These are phyloP conservation scores for Morone saxatilis DNA, from an alignment of 2,113 vertebrate species.

Conservation along the genomic window DNA sequence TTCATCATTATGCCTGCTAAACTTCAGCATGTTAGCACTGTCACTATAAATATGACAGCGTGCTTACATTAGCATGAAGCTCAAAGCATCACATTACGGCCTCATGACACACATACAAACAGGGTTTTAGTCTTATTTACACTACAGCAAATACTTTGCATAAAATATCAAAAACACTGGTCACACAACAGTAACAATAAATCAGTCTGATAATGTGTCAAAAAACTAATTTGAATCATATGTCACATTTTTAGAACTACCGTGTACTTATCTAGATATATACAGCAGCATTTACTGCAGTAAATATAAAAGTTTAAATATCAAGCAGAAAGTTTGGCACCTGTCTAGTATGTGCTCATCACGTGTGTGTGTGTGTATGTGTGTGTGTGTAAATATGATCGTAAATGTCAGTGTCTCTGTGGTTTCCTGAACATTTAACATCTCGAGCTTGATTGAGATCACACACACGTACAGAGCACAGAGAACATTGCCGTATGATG, in stretches of 20 bases:
- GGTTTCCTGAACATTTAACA: conserved; percentile 75
- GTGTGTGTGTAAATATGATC: conserved; percentile 6
- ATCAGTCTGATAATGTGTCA: no score
- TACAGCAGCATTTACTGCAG: neutral
- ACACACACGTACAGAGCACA: neutral
- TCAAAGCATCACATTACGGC: neutral
- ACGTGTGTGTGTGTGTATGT: conserved; percentile 1
- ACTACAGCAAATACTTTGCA: neutral
- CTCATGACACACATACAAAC: neutral
- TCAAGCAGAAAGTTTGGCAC: neutral
- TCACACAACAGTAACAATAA: neutral
- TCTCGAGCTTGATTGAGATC: conserved; percentile 38
- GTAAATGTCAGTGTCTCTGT: conserved; percentile 73
- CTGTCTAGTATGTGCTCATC: conserved; percentile 17
- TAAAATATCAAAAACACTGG: neutral
- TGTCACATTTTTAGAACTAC: no score
- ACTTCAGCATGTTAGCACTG: neutral
- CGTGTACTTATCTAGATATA: neutral
- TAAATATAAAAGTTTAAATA: neutral
- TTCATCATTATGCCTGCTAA: neutral
- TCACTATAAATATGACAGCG: neutral
- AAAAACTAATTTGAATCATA: no score
- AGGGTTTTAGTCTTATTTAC: neutral
- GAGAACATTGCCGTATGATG: conserved; percentile 5
- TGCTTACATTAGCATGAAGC: neutral